A percentile compares a stretch with the other conserved stretches of the same genome.
phyloP scores from a whole-genome alignment of 2,113 vertebrate genomes.

The Cisticola juncidis region DNA sequence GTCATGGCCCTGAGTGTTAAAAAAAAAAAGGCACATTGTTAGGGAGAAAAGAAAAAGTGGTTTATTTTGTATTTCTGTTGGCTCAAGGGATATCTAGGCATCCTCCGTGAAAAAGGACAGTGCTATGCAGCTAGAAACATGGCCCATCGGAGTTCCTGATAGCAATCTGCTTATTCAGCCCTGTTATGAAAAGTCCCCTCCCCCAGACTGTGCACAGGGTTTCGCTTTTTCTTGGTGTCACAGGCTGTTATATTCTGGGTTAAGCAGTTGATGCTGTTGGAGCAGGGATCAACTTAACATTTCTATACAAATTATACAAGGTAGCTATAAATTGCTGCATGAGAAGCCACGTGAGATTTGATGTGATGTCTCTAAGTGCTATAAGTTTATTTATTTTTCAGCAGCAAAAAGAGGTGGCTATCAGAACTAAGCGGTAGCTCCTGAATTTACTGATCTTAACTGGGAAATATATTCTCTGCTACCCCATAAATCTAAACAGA shows the following conservation, averaged over 20 bases:
- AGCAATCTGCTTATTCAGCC: constrained; percentile 48
- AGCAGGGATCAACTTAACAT: background rate
- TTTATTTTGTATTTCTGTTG: constrained; percentile 22
- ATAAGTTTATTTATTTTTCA: constrained; percentile 45
- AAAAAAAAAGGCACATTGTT: background rate
- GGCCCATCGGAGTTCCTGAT: background rate
- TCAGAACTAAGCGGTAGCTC: background rate
- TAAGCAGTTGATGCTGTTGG: background rate
- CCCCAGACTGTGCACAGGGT: background rate
- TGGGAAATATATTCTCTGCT: background rate
- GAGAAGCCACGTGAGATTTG: constrained; percentile 33
- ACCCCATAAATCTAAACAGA: background rate
- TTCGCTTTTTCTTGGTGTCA: background rate
- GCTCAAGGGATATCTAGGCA: constrained; percentile 25
- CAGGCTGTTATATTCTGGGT: constrained; percentile 24
- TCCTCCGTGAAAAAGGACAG: constrained; percentile 21
- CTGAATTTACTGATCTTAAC: constrained; percentile 18
- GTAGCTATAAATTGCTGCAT: constrained; percentile 42
- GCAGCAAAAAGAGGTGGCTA: background rate
- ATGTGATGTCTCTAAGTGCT: constrained; percentile 12
- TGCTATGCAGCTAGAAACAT: constrained; percentile 19
- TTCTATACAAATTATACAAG: constrained; percentile 35
- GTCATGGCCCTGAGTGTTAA: background rate
- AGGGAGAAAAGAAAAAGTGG: background rate
- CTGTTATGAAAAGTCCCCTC: background rate